Conservation (phyloP, 2,797 vertebrate species). For the Momotus momota region DNA sequence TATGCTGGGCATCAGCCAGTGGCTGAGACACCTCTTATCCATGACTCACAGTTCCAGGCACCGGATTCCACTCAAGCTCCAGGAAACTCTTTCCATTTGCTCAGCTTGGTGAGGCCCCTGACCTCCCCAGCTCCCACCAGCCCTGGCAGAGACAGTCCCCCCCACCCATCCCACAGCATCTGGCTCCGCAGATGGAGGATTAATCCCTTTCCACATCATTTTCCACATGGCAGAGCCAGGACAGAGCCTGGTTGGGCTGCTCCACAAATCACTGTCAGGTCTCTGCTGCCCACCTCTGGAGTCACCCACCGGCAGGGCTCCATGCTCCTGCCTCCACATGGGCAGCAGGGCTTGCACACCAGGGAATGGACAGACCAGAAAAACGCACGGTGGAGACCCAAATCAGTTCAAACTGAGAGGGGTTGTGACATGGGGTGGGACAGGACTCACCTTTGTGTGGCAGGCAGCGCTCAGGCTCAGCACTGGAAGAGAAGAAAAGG, state of each 20-base stretch:
- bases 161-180: background rate
- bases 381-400: background rate
- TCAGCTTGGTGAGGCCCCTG: constrained; percentile 28
- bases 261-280: constrained; percentile 44
- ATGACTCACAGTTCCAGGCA: constrained; percentile 41
- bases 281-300: background rate
- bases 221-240: background rate
- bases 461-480: constrained; percentile 17
- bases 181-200: constrained; percentile 36
- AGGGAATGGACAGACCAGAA: background rate
- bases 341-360: background rate
- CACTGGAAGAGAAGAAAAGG: constrained; percentile 31
- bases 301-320: background rate
- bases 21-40: background rate
- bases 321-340: background rate
- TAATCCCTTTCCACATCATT: constrained; percentile 32
- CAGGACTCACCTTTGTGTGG: constrained; percentile 46
- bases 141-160: constrained; percentile 6
- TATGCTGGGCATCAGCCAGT: background rate
- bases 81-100: constrained; percentile 55
- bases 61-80: background rate
- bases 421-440: background rate
- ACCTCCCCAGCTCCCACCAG: background rate
- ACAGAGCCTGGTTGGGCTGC: background rate
- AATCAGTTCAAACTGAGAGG: background rate